Evolutionary conservation across 2,113 vertebrate species (phyloP).

Genomic region (Megaptera novaeangliae): DNA sequence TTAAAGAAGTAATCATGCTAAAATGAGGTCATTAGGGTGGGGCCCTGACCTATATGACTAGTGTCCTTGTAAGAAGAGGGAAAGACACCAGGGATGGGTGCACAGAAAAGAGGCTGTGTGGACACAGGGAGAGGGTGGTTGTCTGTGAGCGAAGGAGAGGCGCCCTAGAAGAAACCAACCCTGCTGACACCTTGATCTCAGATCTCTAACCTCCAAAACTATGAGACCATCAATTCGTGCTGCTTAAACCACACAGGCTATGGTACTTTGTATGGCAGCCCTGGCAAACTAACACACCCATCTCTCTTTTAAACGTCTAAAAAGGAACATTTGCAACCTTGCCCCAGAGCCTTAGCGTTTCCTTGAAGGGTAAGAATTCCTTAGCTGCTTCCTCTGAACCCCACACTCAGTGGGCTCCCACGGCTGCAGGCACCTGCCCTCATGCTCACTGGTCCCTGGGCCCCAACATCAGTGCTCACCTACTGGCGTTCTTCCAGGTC

Average conservation of each 20-base stretch:
- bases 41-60: not conserved
- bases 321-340: not conserved
- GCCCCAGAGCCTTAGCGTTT: not conserved
- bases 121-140: not conserved
- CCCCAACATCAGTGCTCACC: conserved; percentile 59
- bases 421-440: not conserved
- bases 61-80: not conserved
- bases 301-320: too few relatives aligned
- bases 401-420: accelerated
- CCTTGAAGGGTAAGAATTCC: not conserved
- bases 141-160: too few relatives aligned
- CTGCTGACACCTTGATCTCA: not conserved
- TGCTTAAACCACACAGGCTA: not conserved
- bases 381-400: accelerated
- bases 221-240: too few relatives aligned
- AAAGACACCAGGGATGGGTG: too few relatives aligned
- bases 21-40: not conserved
- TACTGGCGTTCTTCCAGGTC: conserved; percentile 73
- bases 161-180: too few relatives aligned
- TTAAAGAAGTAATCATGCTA: not conserved
- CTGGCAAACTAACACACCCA: not conserved
- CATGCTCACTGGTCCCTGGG: accelerated
- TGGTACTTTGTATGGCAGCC: not conserved
- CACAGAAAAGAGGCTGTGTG: not conserved
- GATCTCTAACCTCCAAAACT: not conserved